Evolutionary conservation across 53 echinoderm and acorn worm genomes (phyloP).

Genomic region (Echinarachnius parma): DNA sequence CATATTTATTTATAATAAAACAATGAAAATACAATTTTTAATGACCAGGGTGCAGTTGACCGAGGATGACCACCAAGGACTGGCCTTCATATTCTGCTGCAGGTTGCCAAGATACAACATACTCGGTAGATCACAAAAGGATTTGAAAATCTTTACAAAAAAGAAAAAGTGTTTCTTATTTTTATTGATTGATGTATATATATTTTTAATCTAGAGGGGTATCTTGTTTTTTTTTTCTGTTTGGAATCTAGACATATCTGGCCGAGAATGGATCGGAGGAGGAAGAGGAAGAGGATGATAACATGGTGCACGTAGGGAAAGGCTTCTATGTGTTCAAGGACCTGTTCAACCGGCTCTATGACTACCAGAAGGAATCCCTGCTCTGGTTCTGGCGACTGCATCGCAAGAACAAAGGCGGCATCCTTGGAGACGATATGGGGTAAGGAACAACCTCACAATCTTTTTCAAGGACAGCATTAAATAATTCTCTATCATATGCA

Average conservation of each 20-base stretch:
- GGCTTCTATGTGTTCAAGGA: conserved; percentile 72
- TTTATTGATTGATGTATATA: not conserved
- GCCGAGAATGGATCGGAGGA: conserved; percentile 51
- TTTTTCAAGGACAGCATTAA: too few species aligned
- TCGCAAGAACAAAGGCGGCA: conserved; percentile 72
- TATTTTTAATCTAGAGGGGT: not conserved
- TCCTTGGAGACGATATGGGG: conserved; percentile 99
- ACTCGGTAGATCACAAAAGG: not conserved
- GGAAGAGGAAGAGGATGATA: conserved; percentile 58
- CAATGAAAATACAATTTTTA: too few species aligned
- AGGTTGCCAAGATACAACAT: too few species aligned
- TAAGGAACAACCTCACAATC: conserved; percentile 9
- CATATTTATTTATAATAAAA: too few species aligned
- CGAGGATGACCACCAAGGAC: too few species aligned
- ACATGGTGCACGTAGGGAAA: conserved; percentile 71
- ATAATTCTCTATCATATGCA: too few species aligned
- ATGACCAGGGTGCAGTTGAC: too few species aligned
- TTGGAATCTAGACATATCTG: conserved; percentile 58
- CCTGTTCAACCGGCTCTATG: conserved; percentile 61
- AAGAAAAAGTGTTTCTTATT: not conserved
- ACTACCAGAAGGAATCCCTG: conserved; percentile 75
- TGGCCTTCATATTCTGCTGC: too few species aligned
- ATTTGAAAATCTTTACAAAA: not conserved
- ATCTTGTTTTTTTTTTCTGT: not conserved
- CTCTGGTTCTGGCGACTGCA: conserved; percentile 90